Percentiles rank a stretch among this genome's conserved stretches.
phyloP scores from a whole-genome alignment of 2,797 vertebrate genomes.

The Sibirionetta formosa region DNA sequence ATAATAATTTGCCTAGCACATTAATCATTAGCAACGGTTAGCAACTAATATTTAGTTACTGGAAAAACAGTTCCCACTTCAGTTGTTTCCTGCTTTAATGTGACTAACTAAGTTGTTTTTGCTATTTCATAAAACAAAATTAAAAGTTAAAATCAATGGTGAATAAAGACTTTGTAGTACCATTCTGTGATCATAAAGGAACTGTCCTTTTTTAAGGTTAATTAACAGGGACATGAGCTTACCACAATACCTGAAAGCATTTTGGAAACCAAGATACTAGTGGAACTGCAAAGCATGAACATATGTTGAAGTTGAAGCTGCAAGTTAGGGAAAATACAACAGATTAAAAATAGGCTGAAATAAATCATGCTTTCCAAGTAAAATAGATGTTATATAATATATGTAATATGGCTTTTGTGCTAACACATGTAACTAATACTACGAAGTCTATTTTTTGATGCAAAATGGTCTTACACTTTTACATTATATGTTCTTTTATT shows the following conservation, averaged over 20 bases:
- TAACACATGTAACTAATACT: neutral
- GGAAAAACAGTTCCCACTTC: neutral
- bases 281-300: neutral
- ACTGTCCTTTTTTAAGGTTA: constrained; percentile 8
- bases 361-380: neutral
- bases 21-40: neutral
- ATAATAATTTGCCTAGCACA: neutral
- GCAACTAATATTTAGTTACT: neutral
- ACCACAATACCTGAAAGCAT: neutral
- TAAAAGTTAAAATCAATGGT: neutral
- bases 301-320: neutral
- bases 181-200: neutral
- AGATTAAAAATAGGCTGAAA: neutral
- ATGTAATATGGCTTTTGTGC: neutral
- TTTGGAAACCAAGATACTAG: neutral
- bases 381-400: neutral
- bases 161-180: neutral
- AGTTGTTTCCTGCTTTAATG: neutral
- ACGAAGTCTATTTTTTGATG: neutral
- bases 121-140: neutral
- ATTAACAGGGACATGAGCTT: constrained; percentile 9
- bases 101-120: neutral
- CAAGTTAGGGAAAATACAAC: neutral
- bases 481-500: neutral
- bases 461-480: neutral